Base-by-base conservation (phyloP, 2,797 vertebrate species). In the Limosa lapponica region DNA sequence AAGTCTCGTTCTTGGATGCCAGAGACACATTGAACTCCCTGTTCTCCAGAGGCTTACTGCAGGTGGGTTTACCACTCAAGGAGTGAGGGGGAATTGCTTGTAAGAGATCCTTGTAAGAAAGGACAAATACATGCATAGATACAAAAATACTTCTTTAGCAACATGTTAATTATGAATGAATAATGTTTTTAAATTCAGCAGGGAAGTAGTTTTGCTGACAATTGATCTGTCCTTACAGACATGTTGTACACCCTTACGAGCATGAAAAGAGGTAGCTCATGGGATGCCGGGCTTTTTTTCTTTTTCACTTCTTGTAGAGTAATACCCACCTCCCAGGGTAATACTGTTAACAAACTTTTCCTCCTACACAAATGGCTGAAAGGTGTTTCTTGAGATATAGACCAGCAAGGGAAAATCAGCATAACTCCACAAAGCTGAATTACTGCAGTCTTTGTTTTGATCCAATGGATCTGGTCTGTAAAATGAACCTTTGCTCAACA, bases 361-460 rank as follows among this genome's bases (percentile, higher is more conserved):
- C 58, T 93, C 62, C 43, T 70, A 54, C n/a, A 67, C 30, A 79
- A 82, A 82, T 64, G 49, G 18, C 70, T 89, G 67, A 93, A 95
- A 90, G 59, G 86, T 90, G 66, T 32, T 82, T 86, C 80, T 93
- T 87, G 93, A 90, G 77, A 95, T 84, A 94, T 0, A 87, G 59
- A 64, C 22, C 48, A 70, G 77, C 39, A 79, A 66, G 43, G 51
- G 39, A 88, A 96, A 90, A 77, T 82, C 51, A 70, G 25, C 59
- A 66, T 64, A 75, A 43, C 23, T 75, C 48, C 17, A 65, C 66
- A 61, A 78, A 80, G 34, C 64, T 92, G 81, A 92, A 92, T 94
- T 91, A 77, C 64, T 84, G 78, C 51, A 52, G 67, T 57, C 70
- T 92, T 91, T 91, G 64, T 86, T 95, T 84, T 90, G 82, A 94